phyloP scores from a whole-genome alignment of 2,888 invertebrate species.

The Yponomeuta cagnagella region DNA sequence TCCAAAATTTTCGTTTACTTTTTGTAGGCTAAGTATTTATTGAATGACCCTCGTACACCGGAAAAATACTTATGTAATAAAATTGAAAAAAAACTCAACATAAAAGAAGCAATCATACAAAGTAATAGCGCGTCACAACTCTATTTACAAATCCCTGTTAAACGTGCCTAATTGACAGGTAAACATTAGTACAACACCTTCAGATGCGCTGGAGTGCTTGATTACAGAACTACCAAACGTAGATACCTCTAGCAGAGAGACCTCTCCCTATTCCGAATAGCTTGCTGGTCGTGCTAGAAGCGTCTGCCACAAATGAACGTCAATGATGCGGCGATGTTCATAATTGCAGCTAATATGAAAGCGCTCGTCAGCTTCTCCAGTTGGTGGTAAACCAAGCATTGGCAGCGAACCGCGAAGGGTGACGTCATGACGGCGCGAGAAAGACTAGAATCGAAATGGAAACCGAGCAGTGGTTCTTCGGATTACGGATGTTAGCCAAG shows the following conservation, averaged over 20 bases:
- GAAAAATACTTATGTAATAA: neutral
- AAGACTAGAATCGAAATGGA: neutral
- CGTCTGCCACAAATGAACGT: no score
- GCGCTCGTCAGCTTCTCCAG: neutral
- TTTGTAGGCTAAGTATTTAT: no score
- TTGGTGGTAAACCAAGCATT: neutral
- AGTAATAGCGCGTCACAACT: neutral
- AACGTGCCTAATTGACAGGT: slow-evolving; percentile 9
- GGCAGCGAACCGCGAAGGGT: neutral
- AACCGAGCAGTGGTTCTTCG: neutral
- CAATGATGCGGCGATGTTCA: no score
- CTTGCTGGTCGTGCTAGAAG: no score
- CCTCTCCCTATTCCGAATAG: no score
- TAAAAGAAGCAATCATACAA: neutral
- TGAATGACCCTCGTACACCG: neutral
- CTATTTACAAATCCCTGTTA: slow-evolving; percentile 7
- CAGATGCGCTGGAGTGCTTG: neutral
- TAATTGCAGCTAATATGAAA: no score
- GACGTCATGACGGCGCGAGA: neutral
- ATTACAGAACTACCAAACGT: neutral
- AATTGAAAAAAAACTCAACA: neutral
- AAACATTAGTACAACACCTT: slow-evolving; percentile 4
- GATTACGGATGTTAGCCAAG: neutral
- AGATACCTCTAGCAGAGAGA: no score
- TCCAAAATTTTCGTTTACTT: no score